A percentile compares a stretch with the other conserved stretches of the same genome.
Evolutionary conservation across 1,140 invertebrate species (phyloP).

Genomic region (Drosophila trapezifrons): DNA sequence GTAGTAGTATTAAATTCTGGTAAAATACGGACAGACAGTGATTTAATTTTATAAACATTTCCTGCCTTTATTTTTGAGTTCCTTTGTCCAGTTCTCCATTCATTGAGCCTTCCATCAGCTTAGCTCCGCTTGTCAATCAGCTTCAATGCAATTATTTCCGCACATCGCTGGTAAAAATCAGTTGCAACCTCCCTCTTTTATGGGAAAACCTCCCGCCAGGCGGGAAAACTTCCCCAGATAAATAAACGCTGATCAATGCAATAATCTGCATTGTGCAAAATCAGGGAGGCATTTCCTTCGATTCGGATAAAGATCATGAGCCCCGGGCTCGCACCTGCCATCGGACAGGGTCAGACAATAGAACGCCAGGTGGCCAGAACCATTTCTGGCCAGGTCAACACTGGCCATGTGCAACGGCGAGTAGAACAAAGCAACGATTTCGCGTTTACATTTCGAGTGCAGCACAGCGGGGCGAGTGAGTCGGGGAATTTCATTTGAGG

Average conservation of each 20-base stretch:
- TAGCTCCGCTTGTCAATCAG: slow-evolving; percentile 21
- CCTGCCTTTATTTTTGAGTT: background rate
- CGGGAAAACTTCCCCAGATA: background rate
- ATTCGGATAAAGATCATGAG: slow-evolving; percentile 60
- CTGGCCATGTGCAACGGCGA: slow-evolving; percentile 15
- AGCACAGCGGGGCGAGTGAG: slow-evolving; percentile 26
- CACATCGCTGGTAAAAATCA: slow-evolving; percentile 19
- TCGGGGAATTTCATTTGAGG: slow-evolving; percentile 5
- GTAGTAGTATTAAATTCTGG: background rate
- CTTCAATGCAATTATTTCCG: slow-evolving; percentile 27
- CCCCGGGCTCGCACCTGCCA: slow-evolving; percentile 56
- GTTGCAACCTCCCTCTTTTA: slow-evolving; percentile 8
- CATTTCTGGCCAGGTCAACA: slow-evolving; percentile 17
- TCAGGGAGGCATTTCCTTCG: slow-evolving; percentile 47
- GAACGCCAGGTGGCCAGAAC: slow-evolving; percentile 46
- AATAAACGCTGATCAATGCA: slow-evolving; percentile 36
- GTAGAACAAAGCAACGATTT: slow-evolving; percentile 40
- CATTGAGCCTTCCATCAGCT: slow-evolving; percentile 1
- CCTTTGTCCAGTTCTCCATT: slow-evolving; percentile 4
- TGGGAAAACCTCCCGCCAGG: background rate
- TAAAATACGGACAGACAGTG: background rate
- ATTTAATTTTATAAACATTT: background rate
- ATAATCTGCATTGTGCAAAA: slow-evolving; percentile 66
- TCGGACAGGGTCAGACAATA: slow-evolving; percentile 34
- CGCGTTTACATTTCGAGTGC: slow-evolving; percentile 53